Base-by-base conservation (phyloP, 2,888 invertebrate genomes). In the Anticlea derivata region DNA sequence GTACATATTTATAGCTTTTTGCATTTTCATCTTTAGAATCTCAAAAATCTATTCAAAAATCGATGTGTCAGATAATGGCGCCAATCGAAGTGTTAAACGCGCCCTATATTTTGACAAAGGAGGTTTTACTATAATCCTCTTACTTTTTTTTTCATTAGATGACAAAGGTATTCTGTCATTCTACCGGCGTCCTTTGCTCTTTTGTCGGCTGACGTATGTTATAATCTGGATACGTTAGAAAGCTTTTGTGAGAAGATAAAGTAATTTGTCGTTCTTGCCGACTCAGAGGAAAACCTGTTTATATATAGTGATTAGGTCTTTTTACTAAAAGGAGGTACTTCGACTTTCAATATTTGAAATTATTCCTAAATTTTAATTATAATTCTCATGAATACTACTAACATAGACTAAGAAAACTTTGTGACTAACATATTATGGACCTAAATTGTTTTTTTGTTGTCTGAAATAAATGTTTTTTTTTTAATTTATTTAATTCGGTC, bases 61-160 rank as follows among this genome's bases (percentile, higher is more conserved):
- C 59, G 41, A 47, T 47, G 22, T 39, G 43, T 26, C 33, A 44
- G 62, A 58, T 51, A 69, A 73, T 75, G 82, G 85, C 82, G 84
- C 82, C 83, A 77, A 79, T 52, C 74, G 75, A 66, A 62, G 81
- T 83, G 84, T 84, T 79, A 84, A 83, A 80, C 61, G 73, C 73
- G 70, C 55, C 70, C 66, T 59, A 63, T 80, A 75, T 80, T 81
- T 73, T 78, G 78, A 82, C 81, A 81, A 84, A 80, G 65, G 75
- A 75, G 75, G 76, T 78, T 78, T 78, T 73, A 66, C 60, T 68
- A 44, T 76, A 78, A 78, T 78, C 79, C 69, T 60, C 72, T 74
- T 66, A 69, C 53, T 64, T 66, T 66, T 70, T 63, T 63, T 53
- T 46, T 60, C n/a, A n/a, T n/a, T 54, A 57, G 31, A 26, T 46